Conservation (phyloP, 2,797 vertebrate species). For the Xenops minutus region DNA sequence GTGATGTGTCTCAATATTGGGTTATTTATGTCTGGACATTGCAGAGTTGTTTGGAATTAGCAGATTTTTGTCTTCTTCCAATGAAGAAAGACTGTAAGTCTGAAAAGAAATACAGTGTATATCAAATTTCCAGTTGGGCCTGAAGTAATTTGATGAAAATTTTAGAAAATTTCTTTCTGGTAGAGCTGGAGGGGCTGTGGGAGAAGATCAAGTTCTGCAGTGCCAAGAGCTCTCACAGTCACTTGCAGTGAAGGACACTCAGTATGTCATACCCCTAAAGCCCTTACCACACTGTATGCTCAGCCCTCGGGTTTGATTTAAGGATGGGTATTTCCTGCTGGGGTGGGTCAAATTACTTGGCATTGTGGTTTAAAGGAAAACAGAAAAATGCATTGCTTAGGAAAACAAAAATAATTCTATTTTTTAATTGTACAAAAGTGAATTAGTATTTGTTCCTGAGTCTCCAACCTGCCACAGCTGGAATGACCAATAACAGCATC, state of each 20-base stretch:
- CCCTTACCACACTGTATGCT: background rate
- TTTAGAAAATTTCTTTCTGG: background rate
- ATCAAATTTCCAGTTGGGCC: background rate
- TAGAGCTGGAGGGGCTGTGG: background rate
- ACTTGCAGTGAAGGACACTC: background rate
- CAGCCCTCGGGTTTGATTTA: background rate
- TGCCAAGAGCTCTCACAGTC: background rate
- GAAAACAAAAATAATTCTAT: background rate
- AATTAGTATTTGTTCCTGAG: background rate
- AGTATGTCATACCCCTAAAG: background rate
- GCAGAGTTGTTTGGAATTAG: background rate
- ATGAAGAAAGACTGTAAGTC: background rate
- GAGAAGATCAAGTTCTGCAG: background rate
- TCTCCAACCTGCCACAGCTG: background rate
- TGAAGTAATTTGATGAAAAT: background rate
- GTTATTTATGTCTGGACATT: background rate
- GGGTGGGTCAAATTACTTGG: background rate
- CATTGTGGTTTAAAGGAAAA: background rate
- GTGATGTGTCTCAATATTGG: background rate
- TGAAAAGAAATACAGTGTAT: background rate
- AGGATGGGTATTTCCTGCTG: background rate
- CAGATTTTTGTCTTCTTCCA: background rate
- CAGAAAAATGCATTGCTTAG: background rate
- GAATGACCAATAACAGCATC: background rate
- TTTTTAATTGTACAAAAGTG: background rate